Conservation (phyloP, 2,797 vertebrate genomes). For the Menidia menidia region DNA sequence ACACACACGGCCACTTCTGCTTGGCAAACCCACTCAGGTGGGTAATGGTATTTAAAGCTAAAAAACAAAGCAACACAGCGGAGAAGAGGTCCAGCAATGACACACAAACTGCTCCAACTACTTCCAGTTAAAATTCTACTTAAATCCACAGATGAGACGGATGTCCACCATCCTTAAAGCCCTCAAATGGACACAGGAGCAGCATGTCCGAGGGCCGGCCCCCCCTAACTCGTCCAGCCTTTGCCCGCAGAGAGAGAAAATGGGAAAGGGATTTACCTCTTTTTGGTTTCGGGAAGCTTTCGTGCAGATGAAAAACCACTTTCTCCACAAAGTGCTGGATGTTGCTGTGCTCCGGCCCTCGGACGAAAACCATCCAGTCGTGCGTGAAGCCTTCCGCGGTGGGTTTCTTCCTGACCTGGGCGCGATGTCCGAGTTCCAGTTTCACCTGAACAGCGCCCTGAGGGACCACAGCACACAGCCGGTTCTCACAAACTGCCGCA, state of each 20-base stretch:
- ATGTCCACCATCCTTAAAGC: no score
- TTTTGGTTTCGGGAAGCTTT: constrained; percentile 98
- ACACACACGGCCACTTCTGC: background rate
- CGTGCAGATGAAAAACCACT: constrained; percentile 98
- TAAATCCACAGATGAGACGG: background rate
- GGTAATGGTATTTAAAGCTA: no score
- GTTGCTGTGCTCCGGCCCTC: constrained; percentile 96
- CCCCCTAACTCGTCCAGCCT: no score
- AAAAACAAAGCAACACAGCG: no score
- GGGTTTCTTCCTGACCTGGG: constrained; percentile 97
- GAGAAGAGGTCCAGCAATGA: no score
- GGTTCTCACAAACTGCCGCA: background rate
- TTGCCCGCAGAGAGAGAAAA: background rate
- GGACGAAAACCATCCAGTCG: constrained; percentile 99
- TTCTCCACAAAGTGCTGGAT: constrained; percentile 99
- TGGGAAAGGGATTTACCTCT: constrained; percentile 84
- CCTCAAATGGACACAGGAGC: no score
- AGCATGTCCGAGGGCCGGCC: no score
- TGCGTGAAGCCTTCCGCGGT: constrained; percentile 98
- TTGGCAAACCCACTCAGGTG: no score
- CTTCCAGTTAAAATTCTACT: background rate
- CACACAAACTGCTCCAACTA: no score
- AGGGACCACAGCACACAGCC: background rate
- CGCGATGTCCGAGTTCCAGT: constrained; percentile 97
- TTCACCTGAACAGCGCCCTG: constrained; percentile 99